phyloP scores from a whole-genome alignment of 1,140 invertebrate genomes.

The Rhyacophila brunnea region DNA sequence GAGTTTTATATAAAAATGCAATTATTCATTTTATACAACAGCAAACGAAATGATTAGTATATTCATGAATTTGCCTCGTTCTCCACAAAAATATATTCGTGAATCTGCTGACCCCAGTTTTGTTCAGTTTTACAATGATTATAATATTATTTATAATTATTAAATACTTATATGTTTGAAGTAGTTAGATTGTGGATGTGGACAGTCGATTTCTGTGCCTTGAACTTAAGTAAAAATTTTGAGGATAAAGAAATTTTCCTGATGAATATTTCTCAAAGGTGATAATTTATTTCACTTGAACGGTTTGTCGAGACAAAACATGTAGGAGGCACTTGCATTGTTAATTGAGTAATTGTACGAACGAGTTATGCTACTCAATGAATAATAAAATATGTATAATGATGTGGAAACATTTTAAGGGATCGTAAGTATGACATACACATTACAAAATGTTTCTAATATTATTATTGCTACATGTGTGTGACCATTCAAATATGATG shows the following conservation, averaged over 20 bases:
- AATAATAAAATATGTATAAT: conserved; percentile 13
- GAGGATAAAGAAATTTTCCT: conserved; percentile 25
- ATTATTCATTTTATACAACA: too few species aligned
- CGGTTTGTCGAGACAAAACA: not conserved
- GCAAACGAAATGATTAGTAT: too few species aligned
- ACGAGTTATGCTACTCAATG: not conserved
- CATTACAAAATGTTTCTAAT: conserved; percentile 19
- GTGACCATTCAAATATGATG: conserved; percentile 32
- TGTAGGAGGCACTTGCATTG: not conserved
- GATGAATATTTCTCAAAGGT: conserved; percentile 8
- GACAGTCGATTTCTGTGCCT: conserved; percentile 36
- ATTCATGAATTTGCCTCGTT: too few species aligned
- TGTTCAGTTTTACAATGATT: not conserved
- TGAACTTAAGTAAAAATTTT: conserved; percentile 32
- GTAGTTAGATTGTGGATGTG: conserved; percentile 32
- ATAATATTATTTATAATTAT: not conserved
- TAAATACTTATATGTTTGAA: conserved; percentile 6
- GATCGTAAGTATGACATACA: not conserved
- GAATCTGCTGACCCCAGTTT: too few species aligned
- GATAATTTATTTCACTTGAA: conserved; percentile 5
- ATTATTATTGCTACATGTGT: conserved; percentile 19
- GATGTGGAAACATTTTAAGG: conserved; percentile 23
- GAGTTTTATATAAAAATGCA: too few species aligned
- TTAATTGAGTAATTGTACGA: not conserved
- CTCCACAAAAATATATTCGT: too few species aligned